phyloP scores from a whole-genome alignment of 2,888 invertebrate genomes.

The Cinara cedri region DNA sequence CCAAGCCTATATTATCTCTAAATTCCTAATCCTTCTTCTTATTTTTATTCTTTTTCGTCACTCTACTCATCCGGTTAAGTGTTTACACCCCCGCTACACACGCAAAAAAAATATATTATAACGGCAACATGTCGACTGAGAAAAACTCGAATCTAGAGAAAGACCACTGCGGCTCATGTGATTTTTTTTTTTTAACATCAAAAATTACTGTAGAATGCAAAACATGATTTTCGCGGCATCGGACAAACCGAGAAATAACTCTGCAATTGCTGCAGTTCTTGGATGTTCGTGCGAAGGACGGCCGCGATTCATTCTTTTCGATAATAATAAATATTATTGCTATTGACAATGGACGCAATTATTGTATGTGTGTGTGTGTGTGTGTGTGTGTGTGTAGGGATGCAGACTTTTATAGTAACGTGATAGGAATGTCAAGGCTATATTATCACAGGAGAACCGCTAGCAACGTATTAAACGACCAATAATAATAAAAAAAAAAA shows the following conservation, averaged over 20 bases:
- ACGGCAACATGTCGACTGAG: no score
- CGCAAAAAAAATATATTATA: no score
- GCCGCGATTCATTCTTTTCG: constrained; percentile 4
- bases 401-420: background rate
- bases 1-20: no score
- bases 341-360: constrained; percentile 32
- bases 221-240: background rate
- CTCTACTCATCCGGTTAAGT: no score
- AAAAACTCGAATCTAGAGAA: no score
- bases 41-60: no score
- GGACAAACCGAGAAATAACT: constrained; percentile 18
- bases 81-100: no score
- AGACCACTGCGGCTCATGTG: no score
- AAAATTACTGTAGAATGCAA: background rate
- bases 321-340: constrained; percentile 20
- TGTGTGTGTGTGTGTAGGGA: no score
- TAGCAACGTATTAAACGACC: constrained; percentile 20
- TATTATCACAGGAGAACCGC: background rate
- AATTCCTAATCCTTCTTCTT: no score
- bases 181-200: no score
- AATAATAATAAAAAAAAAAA: constrained; percentile 2
- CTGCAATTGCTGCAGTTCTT: background rate
- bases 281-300: constrained; percentile 8
- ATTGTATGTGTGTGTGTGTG: no score
- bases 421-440: constrained; percentile 32